Base-by-base conservation (phyloP, 30 jellyfish, hydroid and myxozoan genomes). In the Sanderia malayensis region DNA sequence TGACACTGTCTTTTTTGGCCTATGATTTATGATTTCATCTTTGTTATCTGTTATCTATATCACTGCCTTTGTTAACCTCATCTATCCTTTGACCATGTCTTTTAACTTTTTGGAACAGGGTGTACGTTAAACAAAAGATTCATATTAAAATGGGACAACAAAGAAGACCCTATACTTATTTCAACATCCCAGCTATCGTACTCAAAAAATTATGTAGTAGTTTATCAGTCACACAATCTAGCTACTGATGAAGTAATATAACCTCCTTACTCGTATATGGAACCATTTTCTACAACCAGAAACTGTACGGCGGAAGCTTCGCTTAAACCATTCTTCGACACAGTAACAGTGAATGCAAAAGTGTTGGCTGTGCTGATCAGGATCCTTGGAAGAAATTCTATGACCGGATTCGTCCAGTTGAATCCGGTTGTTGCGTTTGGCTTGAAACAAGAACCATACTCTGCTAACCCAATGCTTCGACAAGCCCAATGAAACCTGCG, bases 401-500 rank as follows among this genome's bases (percentile, higher is more conserved):
- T 49, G 27, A 33, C 74, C 22, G 93, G 82, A 25, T 17, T 4
- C 44, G 69, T 57, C 84, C 79, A 61, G 52, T 61, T 81, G 23
- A 81, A 30, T 18, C 79, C 85, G n/a, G 25, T 17, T 0, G 80
- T 41, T 59, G 84, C 24, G 44, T 59, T 58, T 10, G 84, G 67
- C 20, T 60, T 69, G 64, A 81, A 81, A 31, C 93, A 81, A 23
- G 70, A 33, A 1, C 60, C 74, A 24, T 67, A 30, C 37, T 55
- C 61, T 37, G 44, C 19, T 3, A 45, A 32, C 23, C 37, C 25
- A 24, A 70, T 44, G 41, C 84, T 70, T 28, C 62, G 70, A 41
- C 93, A 81, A 1, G 25, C 58, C 93, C 93, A 81, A 7, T 10
- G n/a, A 65, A 46, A 81, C 61, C 93, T 81, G 76, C 44, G 47